Base-by-base conservation (phyloP, 2,797 vertebrate species). In the Enteromius treurensis region DNA sequence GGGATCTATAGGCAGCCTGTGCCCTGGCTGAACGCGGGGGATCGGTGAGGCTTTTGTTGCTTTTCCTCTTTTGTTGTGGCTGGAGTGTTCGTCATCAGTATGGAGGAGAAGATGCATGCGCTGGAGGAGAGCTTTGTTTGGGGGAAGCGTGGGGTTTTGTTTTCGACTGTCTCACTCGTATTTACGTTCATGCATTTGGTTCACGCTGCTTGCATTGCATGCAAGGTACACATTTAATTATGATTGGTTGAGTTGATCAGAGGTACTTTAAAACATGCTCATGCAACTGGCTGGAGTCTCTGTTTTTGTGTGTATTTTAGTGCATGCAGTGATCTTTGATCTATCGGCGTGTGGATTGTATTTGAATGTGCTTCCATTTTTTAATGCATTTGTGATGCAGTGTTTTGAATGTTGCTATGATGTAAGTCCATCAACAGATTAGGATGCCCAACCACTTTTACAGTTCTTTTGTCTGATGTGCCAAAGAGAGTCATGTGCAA, bases 1-100 rank as follows among this genome's bases (percentile, higher is more conserved):
- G 53, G 89, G 87, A 88, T 90, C 89, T 87, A 84, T 86, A 88
- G 90, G 89, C 69, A 71, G 77, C 32, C 53, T 37, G 87, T 87
- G 87, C 73, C 73, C 67, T 74, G 65, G 64, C 55, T 87, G 90
- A 86, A 91, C 91, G 91, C 89, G 92, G 90, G 92, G 93, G 88
- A 86, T 86, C 90, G 91, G 94, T 94, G 93, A 93, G 94, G 91
- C 90, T 93, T 81, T 87, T 76, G 78, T 84, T 77, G 68, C 73
- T 32, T 70, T 40, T 53, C 21, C 65, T 76, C 81, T 76, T 82
- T 79, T 71, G 73, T n/a, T 21, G 15, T 29, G 26, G 34, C 17
- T 79, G 45, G 47, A 80, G 64, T 45, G 17, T 26, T 70, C 42
- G 4, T 21, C 64, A 29, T 47, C 51, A 71, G 74, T 37, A 77